Evolutionary conservation across 2,113 vertebrate genomes (phyloP), one percentile per base, ranked within the genome.

Genomic region (Melozone crissalis): DNA sequence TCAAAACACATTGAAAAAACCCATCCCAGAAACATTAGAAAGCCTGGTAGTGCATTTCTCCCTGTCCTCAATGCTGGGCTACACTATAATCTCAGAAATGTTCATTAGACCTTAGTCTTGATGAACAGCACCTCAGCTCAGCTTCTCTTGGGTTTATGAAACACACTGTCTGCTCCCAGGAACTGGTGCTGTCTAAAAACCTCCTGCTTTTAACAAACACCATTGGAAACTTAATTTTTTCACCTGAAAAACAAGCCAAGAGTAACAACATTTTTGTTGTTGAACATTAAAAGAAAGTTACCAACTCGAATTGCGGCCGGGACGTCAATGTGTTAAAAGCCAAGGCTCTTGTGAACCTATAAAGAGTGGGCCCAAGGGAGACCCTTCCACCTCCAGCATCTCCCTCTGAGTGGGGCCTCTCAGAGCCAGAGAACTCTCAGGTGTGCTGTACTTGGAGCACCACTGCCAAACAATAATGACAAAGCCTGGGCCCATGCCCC

Each of bases 81-180:
- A 37, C 22, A 13, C 19, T 37, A 1, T 7, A 4, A 66, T 28
- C 37, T 66, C 37, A 81, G 44, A 81, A 58, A 59, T 28, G 18
- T 15, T 37, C 0, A 0, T 51, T 31, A 43, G 26, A 6, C 26
- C 24, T 80, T 31, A 15, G 1, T 57, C 35, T 23, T 51, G 10
- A 49, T 43, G 26, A 51, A 9, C 22, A 51, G 22, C 17, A 3
- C 14, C 17, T 26, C 8, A 35, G 11, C 13, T 43, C 35, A 43
- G 26, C 35, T 75, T 14, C 15, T 31, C 13, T n/a, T 43, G 30
- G 30, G 8, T 3, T 67, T 17, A 8, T 37, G 26, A 44, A 44
- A 52, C 31, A 44, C 11, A 35, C 2, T 2, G 20, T 51, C 31
- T 37, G 21, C 31, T 68, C 44, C 37, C 13, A 76, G 37, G 14